Evolutionary conservation across 1,140 invertebrate genomes (phyloP), one percentile per base, ranked within the genome.

Genomic region (Macrostomum lignano): DNA sequence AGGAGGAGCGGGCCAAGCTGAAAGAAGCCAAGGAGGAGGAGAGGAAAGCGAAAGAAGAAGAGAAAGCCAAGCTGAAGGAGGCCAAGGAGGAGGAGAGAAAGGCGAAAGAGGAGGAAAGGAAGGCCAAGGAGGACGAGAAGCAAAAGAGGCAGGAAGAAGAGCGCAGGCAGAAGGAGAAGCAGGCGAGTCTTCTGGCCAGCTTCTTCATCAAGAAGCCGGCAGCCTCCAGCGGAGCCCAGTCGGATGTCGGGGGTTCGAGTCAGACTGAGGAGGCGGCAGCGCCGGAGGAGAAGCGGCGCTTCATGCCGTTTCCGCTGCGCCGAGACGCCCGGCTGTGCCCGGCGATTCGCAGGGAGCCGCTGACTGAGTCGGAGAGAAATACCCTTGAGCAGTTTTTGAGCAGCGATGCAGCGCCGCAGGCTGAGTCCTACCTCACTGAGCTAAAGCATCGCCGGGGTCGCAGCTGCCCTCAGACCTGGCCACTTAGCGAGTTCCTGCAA

Each of bases 81-180:
- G n/a, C n/a, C n/a, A n/a, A n/a, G n/a, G n/a, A 25, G 17, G 34
- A 33, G n/a, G 24, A 31, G 3, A n/a, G n/a, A n/a, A n/a, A 15
- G 22, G 22, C 17, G 32, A 20, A 31, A 28, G 3, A 11, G 17
- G 20, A 25, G 4, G 33, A 35, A 29, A 28, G 19, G 15, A 20
- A 35, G 32, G n/a, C 14, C 3, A 20, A 28, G 32, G 33, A 35
- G 7, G 33, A 35, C 17, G 23, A 35, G 32, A 17, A 25, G 20
- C 14, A 35, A 7, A 13, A 35, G 17, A 20, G 19, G 13, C 4
- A 35, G 15, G 5, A 17, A 4, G 26, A 35, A 29, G 19, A 28
- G 9, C 26, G 9, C 3, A 28, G 19, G 9, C 14, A 28, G 9
- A 28, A 28, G 19, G 19, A 28, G 15, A 17, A 28, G 5, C 26